These are phyloP conservation scores for Phytoseiulus persimilis DNA, from an alignment of 2,888 invertebrate genomes.

Conservation along the genomic window DNA sequence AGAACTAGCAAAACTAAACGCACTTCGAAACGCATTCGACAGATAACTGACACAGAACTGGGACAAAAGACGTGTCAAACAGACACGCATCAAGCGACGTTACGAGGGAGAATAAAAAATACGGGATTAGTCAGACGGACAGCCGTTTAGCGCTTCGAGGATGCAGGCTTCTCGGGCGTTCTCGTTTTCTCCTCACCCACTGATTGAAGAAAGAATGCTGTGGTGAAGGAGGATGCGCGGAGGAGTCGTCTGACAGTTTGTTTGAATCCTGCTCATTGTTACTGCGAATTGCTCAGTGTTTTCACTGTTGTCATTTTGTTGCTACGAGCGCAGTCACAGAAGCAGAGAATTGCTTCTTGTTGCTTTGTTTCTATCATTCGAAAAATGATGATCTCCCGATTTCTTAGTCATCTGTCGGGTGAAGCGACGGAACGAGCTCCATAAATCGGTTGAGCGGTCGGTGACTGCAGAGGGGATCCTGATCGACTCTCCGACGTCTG, in stretches of 20 bases:
- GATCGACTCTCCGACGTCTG: too few relatives aligned
- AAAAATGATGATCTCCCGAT: too few relatives aligned
- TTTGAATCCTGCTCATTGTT: background rate
- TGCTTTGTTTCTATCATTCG: background rate
- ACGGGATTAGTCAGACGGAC: background rate
- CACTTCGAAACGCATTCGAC: background rate
- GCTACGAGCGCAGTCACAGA: background rate
- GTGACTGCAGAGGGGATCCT: too few relatives aligned
- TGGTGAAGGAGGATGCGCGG: background rate
- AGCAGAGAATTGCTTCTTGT: background rate
- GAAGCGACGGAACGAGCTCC: too few relatives aligned
- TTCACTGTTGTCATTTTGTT: background rate
- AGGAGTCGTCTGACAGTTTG: background rate
- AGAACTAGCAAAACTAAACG: background rate
- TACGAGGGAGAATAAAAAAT: background rate
- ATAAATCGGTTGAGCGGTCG: too few relatives aligned
- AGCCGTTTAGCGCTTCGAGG: background rate
- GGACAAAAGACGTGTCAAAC: background rate
- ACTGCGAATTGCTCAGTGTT: background rate
- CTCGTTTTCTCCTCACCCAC: background rate
- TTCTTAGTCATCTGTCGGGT: too few relatives aligned
- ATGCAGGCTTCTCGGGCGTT: background rate
- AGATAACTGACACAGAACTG: background rate
- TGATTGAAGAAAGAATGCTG: background rate
- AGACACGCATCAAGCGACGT: background rate